Conservation (phyloP, 2,797 vertebrate species). For the Alauda arvensis region DNA sequence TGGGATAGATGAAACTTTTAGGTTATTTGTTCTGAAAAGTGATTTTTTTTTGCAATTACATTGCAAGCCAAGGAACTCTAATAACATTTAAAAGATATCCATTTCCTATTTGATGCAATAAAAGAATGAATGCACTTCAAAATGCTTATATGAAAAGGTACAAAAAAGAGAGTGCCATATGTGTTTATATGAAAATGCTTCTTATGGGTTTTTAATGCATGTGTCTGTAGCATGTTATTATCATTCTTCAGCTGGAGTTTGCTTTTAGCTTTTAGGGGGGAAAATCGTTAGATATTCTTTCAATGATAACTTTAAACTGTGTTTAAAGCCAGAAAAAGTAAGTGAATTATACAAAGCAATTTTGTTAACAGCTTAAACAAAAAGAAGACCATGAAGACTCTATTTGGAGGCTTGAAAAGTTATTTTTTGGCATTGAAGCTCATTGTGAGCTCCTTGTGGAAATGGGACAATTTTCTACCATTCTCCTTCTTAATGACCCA, state of each 20-base stretch:
- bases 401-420: neutral
- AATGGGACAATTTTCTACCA: neutral
- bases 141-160: neutral
- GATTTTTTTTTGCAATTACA: neutral
- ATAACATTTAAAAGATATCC: neutral
- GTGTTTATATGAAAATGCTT: neutral
- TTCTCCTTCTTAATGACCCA: neutral
- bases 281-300: constrained; percentile 53
- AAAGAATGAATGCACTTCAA: neutral
- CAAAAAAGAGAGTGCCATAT: neutral
- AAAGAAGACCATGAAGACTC: neutral
- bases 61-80: neutral
- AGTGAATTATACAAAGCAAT: neutral
- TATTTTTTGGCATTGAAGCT: neutral
- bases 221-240: neutral
- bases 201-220: neutral
- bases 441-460: neutral
- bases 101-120: neutral
- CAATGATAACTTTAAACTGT: constrained; percentile 14
- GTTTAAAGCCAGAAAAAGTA: constrained; percentile 40
- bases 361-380: neutral
- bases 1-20: neutral
- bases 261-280: neutral
- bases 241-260: constrained; percentile 41
- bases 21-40: neutral